These are phyloP conservation scores for Caretta caretta DNA, from an alignment of 2,113 vertebrate species.

Conservation along the genomic window DNA sequence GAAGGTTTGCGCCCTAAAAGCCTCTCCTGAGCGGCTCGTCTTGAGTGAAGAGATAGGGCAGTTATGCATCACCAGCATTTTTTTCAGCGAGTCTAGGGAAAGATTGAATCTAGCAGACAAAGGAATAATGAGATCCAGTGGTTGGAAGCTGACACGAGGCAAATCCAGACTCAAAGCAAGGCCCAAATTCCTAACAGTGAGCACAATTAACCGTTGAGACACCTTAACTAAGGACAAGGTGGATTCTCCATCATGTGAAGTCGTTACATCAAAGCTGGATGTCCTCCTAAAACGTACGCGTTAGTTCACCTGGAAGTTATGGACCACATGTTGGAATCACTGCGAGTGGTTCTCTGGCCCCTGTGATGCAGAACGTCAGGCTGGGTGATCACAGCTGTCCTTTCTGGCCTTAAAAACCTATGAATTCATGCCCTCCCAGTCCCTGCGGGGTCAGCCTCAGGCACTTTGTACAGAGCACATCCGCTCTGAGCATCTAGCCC, in stretches of 20 bases:
- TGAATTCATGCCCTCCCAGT: not conserved
- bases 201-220: not conserved
- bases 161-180: not conserved
- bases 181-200: not conserved
- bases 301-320: not conserved
- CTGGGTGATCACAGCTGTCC: not conserved
- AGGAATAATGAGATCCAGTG: not conserved
- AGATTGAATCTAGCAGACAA: not conserved
- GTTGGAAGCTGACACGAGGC: not conserved
- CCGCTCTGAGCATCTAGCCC: not conserved
- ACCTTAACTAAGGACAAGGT: not conserved
- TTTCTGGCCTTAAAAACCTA: not conserved
- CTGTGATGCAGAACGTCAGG: not conserved
- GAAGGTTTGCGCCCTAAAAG: not conserved
- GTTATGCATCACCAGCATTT: not conserved
- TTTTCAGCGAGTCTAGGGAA: not conserved
- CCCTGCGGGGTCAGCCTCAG: not conserved
- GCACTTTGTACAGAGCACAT: not conserved
- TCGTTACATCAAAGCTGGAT: not conserved
- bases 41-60: not conserved
- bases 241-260: not conserved
- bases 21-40: not conserved
- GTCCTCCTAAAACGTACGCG: not conserved
- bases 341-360: not conserved
- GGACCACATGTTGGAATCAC: not conserved